These are phyloP conservation scores for Tubulanus polymorphus DNA, from an alignment of 2,888 invertebrate genomes.

Conservation along the genomic window DNA sequence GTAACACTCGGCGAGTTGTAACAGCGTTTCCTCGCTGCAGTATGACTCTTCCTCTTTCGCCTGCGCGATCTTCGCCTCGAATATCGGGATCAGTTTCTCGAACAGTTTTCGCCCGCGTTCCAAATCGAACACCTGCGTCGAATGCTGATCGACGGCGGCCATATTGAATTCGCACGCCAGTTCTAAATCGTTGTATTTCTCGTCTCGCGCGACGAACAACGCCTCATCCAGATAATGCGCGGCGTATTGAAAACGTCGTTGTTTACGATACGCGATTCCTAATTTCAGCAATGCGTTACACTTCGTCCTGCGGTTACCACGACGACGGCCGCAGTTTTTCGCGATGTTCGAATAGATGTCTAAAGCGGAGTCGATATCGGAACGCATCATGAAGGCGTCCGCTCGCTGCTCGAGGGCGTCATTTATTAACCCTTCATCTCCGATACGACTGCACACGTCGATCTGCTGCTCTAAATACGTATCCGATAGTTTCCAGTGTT, in stretches of 20 bases:
- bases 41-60: conserved; percentile 37
- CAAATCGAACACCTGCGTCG: conserved; percentile 37
- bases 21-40: conserved; percentile 33
- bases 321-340: conserved; percentile 13
- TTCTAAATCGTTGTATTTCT: conserved; percentile 31
- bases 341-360: conserved; percentile 23
- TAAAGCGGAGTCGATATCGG: conserved; percentile 33
- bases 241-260: conserved; percentile 34
- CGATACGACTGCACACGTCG: conserved; percentile 28
- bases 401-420: conserved; percentile 42
- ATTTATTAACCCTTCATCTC: conserved; percentile 28
- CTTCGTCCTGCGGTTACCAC: conserved; percentile 26
- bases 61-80: conserved; percentile 32
- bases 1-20: conserved; percentile 38
- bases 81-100: conserved; percentile 26
- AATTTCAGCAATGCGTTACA: conserved; percentile 37
- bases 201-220: conserved; percentile 29
- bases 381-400: conserved; percentile 36
- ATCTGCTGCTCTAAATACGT: conserved; percentile 45
- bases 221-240: conserved; percentile 39
- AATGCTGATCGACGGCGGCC: conserved; percentile 39
- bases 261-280: conserved; percentile 32
- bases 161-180: conserved; percentile 39
- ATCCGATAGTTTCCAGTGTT: conserved; percentile 35
- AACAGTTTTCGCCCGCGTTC: conserved; percentile 39